Base-by-base conservation (phyloP, 2,888 invertebrate species). In the Argyresthia albistria region DNA sequence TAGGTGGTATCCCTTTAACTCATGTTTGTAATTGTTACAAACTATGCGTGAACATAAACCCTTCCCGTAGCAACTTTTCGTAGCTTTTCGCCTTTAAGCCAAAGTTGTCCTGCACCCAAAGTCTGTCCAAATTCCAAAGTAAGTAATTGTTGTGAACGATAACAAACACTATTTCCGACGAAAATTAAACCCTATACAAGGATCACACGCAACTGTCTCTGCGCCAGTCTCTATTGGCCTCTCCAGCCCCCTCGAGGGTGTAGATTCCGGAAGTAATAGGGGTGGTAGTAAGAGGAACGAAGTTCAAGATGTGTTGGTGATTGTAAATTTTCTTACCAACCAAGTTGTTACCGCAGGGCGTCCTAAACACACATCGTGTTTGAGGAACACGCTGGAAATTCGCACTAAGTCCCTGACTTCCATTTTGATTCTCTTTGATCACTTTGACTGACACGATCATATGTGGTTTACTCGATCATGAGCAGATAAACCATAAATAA, bases 281-380 rank as follows among this genome's bases (percentile, higher is more conserved):
- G 11, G 15, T 36, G 39, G 25, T 6, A 25, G 25, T 25, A 25
- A 25, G 25, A 25, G 16, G 11, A 35, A 35, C 4, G 43, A 39
- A 8, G 50, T 11, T 35, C 50, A 35, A 25, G 7, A 6, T 43
- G 11, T 9, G 11, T n/a, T 42, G 50, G 50, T 50, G 49, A 14
- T 50, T 16, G 50, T 50, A 39, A 58, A 52, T 57, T 57, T 57
- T 56, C 54, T 46, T 43, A 51, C 35, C 37, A 36, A 48, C 10
- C 54, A 16, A 55, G 52, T 65, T 64, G 69, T 65, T 65, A 68
- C 57, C 60, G 56, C 62, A 57, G 60, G 62, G 57, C 57, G 66
- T 70, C 78, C 77, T 76, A 74, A 75, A 67, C 72, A 77, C 69
- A 75, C 72, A 67, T 43, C n/a, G 50, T 25, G 25, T 37, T 37